Percentiles rank a stretch among this genome's conserved stretches.
These are phyloP conservation scores for Drosophila setifemur DNA, from an alignment of 1,140 invertebrate genomes.

Conservation along the genomic window DNA sequence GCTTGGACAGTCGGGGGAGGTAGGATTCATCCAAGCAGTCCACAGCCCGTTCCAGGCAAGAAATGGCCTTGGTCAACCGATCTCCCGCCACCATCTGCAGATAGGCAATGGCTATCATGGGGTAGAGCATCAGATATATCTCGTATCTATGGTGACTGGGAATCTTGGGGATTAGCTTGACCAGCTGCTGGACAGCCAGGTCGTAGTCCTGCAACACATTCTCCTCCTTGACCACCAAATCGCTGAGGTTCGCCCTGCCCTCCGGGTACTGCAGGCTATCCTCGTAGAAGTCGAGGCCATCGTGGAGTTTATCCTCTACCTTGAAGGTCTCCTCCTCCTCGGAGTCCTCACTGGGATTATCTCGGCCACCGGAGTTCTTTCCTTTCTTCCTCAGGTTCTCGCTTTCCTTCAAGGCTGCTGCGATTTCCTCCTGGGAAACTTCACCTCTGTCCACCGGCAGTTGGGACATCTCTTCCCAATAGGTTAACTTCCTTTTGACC, in stretches of 20 bases:
- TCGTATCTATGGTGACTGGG: conserved; percentile 43
- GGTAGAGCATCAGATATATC: conserved; percentile 32
- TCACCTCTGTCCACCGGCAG: conserved; percentile 24
- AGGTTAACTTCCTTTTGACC: background rate
- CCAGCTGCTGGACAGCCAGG: conserved; percentile 3
- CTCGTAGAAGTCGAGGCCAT: conserved; percentile 26
- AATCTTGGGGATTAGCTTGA: background rate
- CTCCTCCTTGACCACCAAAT: background rate
- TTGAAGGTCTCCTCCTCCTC: background rate
- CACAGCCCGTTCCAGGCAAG: conserved; percentile 3
- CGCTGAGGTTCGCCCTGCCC: background rate
- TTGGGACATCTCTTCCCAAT: conserved; percentile 21
- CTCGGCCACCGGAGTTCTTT: too few species aligned
- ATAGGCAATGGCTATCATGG: conserved; percentile 28
- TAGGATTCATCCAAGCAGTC: conserved; percentile 35
- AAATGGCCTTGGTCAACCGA: background rate
- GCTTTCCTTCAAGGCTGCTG: background rate
- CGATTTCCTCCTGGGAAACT: background rate
- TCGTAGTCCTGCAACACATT: conserved; percentile 18
- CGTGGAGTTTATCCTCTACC: background rate
- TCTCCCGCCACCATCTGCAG: conserved; percentile 32
- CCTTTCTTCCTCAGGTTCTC: background rate
- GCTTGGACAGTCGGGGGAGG: conserved; percentile 20
- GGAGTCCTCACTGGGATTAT: background rate
- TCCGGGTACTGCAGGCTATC: background rate